Evolutionary conservation across 2,888 invertebrate species (phyloP), one percentile per base, ranked within the genome.

Genomic region (Amphipyra tragopoginis): DNA sequence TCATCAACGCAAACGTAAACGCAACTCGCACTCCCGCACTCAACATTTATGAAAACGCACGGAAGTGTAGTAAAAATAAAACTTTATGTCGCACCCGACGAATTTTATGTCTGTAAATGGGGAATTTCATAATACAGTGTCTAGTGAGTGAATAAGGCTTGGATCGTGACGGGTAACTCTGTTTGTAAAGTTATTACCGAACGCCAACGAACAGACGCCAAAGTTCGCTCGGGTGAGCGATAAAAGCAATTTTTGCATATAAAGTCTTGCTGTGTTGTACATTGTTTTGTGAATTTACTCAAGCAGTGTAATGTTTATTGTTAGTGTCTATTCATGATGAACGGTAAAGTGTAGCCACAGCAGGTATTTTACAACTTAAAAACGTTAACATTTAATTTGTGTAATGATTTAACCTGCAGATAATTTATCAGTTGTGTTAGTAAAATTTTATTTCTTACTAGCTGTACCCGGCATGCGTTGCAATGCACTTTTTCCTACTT

Each of bases 51-150:
- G 79, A 79, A 85, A 83, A 78, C 82, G 77, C 72, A 75, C 74
- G 76, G 72, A 81, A 83, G 68, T 79, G 82, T 80, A 83, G 76
- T 86, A 84, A 84, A 87, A 84, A 84, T 83, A 81, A 84, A 84
- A 82, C 75, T 83, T 82, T 80, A 85, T 80, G 77, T 77, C 77
- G 67, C 59, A 72, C 67, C 75, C 75, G 69, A 79, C 74, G 76
- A 66, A 73, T 76, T 85, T 81, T 80, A 85, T 80, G 75, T 75
- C 48, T 60, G 63, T 72, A 72, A 85, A 80, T 81, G 73, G 74
- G 59, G 73, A 77, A 81, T 79, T 81, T 78, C 69, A 76, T 81
- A 80, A 78, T 71, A 77, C 75, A 77, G 75, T 79, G 68, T 75
- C 73, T 69, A 50, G 58, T 54, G 75, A 77, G 73, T 77, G 74